These are phyloP conservation scores for Ciconia stormi DNA, from an alignment of 2,113 vertebrate species.

Conservation along the genomic window DNA sequence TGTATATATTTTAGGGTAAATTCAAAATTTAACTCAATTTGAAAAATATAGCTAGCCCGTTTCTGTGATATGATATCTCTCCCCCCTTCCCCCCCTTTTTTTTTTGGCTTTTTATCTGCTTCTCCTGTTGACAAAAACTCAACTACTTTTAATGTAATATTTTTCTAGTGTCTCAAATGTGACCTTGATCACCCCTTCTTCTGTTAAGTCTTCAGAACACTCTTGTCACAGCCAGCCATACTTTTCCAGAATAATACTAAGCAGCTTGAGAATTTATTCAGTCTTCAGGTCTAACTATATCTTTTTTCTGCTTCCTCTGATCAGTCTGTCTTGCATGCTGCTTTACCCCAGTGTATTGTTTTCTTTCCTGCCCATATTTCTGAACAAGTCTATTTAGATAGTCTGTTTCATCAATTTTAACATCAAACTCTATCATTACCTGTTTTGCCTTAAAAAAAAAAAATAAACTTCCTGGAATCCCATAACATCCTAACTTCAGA, in stretches of 20 bases:
- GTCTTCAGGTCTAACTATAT: constrained; percentile 17
- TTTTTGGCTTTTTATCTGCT: not conserved
- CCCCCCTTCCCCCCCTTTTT: not conserved
- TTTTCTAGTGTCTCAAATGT: not conserved
- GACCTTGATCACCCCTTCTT: constrained; percentile 8
- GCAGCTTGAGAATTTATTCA: constrained; percentile 43
- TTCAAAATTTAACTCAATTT: not conserved
- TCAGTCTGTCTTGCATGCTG: constrained; percentile 23
- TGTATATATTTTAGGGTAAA: not conserved
- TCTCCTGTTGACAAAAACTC: not conserved
- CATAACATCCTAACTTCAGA: not conserved
- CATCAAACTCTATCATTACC: constrained; percentile 47
- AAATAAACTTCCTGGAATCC: not conserved
- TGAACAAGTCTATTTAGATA: constrained; percentile 43
- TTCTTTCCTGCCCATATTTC: constrained; percentile 27
- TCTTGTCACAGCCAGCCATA: not conserved
- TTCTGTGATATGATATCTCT: not conserved
- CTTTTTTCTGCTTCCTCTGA: constrained; percentile 22
- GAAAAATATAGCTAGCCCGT: not conserved
- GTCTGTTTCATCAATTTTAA: constrained; percentile 62
- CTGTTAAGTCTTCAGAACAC: not conserved
- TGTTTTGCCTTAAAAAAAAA: constrained; percentile 32
- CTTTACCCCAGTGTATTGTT: constrained; percentile 1
- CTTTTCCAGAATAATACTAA: not conserved
- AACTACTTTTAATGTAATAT: not conserved